Conservation (phyloP, 2,113 vertebrate species). For the Cyphomyrus discorhynchus region DNA sequence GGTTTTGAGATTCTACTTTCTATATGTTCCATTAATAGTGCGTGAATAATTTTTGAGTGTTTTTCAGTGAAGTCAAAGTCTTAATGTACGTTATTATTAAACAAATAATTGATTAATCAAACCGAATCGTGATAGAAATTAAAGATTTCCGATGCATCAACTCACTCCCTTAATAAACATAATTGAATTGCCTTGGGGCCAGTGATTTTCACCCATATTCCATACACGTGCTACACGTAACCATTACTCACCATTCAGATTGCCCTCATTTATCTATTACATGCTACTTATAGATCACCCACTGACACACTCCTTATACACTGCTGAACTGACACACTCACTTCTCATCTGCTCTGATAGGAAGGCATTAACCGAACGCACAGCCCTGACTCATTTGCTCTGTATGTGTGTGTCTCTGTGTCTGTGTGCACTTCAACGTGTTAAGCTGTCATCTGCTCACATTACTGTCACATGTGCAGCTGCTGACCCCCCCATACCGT, state of each 20-base stretch:
- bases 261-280: not conserved
- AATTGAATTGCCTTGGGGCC: not conserved
- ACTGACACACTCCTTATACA: not conserved
- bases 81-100: too few species aligned
- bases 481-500: not conserved
- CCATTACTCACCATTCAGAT: not conserved
- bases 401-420: not conserved
- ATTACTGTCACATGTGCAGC: not conserved
- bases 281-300: not conserved
- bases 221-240: not conserved
- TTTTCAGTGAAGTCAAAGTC: too few species aligned
- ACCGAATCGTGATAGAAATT: not conserved
- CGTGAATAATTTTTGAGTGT: too few species aligned
- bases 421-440: not conserved
- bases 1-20: too few species aligned
- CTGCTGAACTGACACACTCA: constrained; percentile 4
- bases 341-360: not conserved
- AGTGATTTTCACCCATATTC: not conserved
- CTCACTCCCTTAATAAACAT: not conserved
- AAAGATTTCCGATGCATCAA: not conserved
- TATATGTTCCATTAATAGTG: too few species aligned
- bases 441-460: not conserved
- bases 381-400: not conserved
- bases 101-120: not conserved
- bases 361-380: not conserved